Base-by-base conservation (phyloP, 2,797 vertebrate genomes). In the Kryptolebias ocellatus region DNA sequence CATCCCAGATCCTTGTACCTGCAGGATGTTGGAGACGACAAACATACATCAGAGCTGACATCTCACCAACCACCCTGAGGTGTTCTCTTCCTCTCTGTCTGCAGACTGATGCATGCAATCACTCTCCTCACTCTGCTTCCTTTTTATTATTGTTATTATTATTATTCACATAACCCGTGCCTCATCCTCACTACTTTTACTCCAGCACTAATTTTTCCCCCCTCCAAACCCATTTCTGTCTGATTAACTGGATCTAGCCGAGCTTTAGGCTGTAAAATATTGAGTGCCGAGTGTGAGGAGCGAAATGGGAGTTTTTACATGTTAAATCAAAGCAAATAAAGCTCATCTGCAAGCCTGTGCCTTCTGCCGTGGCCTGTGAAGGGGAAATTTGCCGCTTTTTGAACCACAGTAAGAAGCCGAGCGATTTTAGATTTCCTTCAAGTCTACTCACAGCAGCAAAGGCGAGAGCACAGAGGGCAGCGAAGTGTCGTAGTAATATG, bases 31-130 rank as follows among this genome's bases (percentile, higher is more conserved):
- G 10, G 54, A 70, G 73, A 79, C 9, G 18, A 80, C 73, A 80
- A 83, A 85, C 78, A 81, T 60, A 67, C 70, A 82, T 83, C 86
- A 78, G 74, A 78, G 72, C 65, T 49, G 78, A 83, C 81, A 64
- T 68, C 70, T 79, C 66, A 37, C 57, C 55, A 56, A 45, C 76
- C 59, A 53, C 70, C 72, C 80, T 7, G 42, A 71, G 78, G 78
- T 70, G 53, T 47, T 67, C n/a, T 5, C 46, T 50, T 50, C 7
- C 55, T 58, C 57, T 58, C 52, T 46, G 12, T 72, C 72, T 72
- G 83, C 74, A 77, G 69, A 73, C 37, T 17, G 52, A 56, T 17
- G 64, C 3, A 4, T 29, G 42, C 47, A 42, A 67, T 70, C 54
- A 12, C 57, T 63, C 18, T 28, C 60, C 34, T 9, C 45, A 15